These are phyloP conservation scores for Malurus melanocephalus DNA, from an alignment of 2,113 vertebrate genomes.

Conservation along the genomic window DNA sequence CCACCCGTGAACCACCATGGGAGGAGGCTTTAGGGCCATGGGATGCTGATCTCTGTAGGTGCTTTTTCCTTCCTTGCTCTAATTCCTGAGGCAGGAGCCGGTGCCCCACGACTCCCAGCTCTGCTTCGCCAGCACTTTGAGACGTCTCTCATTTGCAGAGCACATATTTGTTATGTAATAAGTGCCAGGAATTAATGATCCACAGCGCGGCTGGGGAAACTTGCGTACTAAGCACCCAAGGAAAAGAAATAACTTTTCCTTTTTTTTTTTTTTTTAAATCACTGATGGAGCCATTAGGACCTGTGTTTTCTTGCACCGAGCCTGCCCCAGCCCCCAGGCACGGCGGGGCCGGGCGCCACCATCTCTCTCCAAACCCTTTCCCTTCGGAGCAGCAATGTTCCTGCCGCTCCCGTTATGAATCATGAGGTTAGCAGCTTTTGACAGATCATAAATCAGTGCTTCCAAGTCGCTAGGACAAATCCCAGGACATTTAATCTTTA, in stretches of 20 bases:
- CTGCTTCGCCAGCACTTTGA: not conserved
- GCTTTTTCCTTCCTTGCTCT: not conserved
- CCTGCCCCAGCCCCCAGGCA: not conserved
- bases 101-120: slow-evolving; percentile 19
- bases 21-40: fast-evolving
- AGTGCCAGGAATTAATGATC: slow-evolving; percentile 72
- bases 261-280: slow-evolving; percentile 1
- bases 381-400: slow-evolving; percentile 49
- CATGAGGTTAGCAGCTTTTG: slow-evolving; percentile 73
- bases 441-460: slow-evolving; percentile 84
- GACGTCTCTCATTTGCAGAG: slow-evolving; percentile 62
- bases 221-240: slow-evolving; percentile 66
- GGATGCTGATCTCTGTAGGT: not conserved
- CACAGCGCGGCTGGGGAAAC: slow-evolving; percentile 28
- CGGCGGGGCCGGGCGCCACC: not conserved
- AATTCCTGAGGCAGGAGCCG: not conserved
- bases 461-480: slow-evolving; percentile 71
- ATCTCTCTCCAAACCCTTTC: not conserved
- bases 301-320: not conserved
- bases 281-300: slow-evolving; percentile 44
- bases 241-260: slow-evolving; percentile 42
- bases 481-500: slow-evolving; percentile 77
- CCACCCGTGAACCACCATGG: not conserved
- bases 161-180: slow-evolving; percentile 72
- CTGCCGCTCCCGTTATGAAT: slow-evolving; percentile 74